Base-by-base conservation (phyloP, 2,797 vertebrate genomes). In the Gobionotothen gibberifrons region DNA sequence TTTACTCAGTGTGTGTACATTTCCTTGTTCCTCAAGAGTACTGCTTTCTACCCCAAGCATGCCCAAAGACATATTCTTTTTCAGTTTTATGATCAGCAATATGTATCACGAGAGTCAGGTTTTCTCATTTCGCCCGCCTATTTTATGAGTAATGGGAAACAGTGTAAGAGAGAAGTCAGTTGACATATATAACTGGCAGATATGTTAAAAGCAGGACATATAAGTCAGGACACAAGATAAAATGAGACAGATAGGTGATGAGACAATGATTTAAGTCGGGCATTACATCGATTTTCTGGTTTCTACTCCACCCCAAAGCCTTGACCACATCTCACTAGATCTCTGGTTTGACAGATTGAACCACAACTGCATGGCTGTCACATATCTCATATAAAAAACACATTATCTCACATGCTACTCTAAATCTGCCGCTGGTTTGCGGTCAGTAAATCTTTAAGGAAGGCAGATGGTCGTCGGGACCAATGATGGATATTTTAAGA, bases 1-100 rank as follows among this genome's bases (percentile, higher is more conserved):
- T 72, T 76, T 78, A 54, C 57, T 55, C 17, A 47, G 12, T 55
- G 36, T 57, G 60, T 59, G 43, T 59, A 29, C 36, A 39, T 55
- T 48, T 61, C 14, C 26, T 54, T 52, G 56, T 36, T 11, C 54
- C 69, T 60, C 60, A 9, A 36, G 22, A 53, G 54, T 59, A 29
- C 29, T 44, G 13, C 54, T 46, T 5, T 57, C 21, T 55, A 10
- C 56, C 52, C 51, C 64, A 56, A 44, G 57, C 39, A 44, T 47
- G 17, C 16, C 56, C 12, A 53, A 15, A 57, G 47, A 55, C 26
- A 5, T 21, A 16, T 8, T 42, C 5, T 13, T 14, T 53, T 56
- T 40, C 15, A 16, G 51, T 13, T 32, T 42, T 46, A 15, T 52
- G n/a, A 46, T 47, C 56, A 48, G 9, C 21, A 22, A 17, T 36